Evolutionary conservation across 1,140 invertebrate genomes (phyloP), one percentile per base, ranked within the genome.

Genomic region (Chelonus insularis): DNA sequence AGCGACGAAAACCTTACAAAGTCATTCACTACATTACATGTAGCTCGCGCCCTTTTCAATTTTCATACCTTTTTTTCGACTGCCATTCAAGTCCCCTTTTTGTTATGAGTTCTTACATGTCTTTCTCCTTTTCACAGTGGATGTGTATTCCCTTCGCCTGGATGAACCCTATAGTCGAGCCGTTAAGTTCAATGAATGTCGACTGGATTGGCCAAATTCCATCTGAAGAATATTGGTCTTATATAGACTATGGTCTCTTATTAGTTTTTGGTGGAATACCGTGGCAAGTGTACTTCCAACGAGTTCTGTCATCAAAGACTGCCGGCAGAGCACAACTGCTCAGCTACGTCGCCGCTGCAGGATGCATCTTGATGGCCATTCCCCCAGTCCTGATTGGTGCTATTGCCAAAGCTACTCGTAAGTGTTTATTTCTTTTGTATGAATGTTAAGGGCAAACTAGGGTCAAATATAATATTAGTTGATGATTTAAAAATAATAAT

Each of bases 221-320:
- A 6, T 77, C 87, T 0, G 78, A 86, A 4, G 88, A 93, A 59
- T 87, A 90, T 39, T 94, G 91, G 74, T 87, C 85, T 51, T 99
- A 98, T 76, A 73, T 96, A 16, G 97, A 99, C 82, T 90, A 93
- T 65, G 94, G 92, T 18, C 82, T 99, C 54, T 84, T 99, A 47
- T 84, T 99, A 6, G 85, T 98, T 41, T 97, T 98, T 72, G 97
- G 97, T 6, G 97, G 97, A 20, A 98, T 99, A 69, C 97, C 97
- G 0, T 99, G 97, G 97, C 83, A 95, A 90, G 96, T 98, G 2
- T 99, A 98, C 76, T 99, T 99, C 81, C 97, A 99, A 84, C 83
- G 97, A 39, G 97, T 99, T 0, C 81, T 99, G 54, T 98, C 96
- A 34, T 95, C 94, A 65, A 96, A 96, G 83, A 94, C 94, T 1